These are phyloP conservation scores for Spea hammondii DNA, from an alignment of 2,797 vertebrate genomes.

Conservation along the genomic window DNA sequence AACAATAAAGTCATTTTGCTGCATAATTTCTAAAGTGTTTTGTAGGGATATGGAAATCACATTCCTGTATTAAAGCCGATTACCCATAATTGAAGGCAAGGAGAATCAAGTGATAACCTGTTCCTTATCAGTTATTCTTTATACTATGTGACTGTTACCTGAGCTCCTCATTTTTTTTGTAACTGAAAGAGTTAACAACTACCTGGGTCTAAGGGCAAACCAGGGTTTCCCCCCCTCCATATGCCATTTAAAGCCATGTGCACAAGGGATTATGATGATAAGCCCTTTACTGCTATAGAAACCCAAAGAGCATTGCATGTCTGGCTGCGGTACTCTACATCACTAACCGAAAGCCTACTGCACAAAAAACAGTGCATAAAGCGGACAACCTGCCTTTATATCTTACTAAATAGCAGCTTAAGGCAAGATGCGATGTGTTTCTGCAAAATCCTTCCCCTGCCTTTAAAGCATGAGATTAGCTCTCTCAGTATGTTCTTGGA, in stretches of 20 bases:
- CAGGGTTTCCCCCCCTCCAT: slow-evolving; percentile 43
- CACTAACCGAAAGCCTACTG: slow-evolving; percentile 16
- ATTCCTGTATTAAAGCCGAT: too few relatives aligned
- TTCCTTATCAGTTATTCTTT: too few relatives aligned
- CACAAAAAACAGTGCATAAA: slow-evolving; percentile 27
- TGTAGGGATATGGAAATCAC: too few relatives aligned
- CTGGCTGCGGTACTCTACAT: slow-evolving; percentile 40
- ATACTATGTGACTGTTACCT: too few relatives aligned
- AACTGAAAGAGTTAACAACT: slow-evolving; percentile 37
- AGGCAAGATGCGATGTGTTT: slow-evolving; percentile 12
- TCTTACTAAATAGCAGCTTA: slow-evolving; percentile 43
- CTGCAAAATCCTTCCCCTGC: slow-evolving; percentile 19
- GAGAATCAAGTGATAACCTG: too few relatives aligned
- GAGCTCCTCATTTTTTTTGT: not conserved
- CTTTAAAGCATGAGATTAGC: slow-evolving; percentile 36
- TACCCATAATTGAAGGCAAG: too few relatives aligned
- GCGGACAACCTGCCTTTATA: slow-evolving; percentile 47
- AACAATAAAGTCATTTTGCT: too few relatives aligned
- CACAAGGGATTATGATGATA: slow-evolving; percentile 51
- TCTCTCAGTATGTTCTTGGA: slow-evolving; percentile 33
- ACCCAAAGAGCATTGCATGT: slow-evolving; percentile 53
- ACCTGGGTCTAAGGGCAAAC: slow-evolving; percentile 49
- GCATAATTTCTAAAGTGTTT: too few relatives aligned
- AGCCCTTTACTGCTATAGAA: slow-evolving; percentile 54
- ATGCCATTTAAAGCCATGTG: slow-evolving; percentile 52